Base-by-base conservation (phyloP, 2,113 vertebrate species). In the Galemys pyrenaicus region DNA sequence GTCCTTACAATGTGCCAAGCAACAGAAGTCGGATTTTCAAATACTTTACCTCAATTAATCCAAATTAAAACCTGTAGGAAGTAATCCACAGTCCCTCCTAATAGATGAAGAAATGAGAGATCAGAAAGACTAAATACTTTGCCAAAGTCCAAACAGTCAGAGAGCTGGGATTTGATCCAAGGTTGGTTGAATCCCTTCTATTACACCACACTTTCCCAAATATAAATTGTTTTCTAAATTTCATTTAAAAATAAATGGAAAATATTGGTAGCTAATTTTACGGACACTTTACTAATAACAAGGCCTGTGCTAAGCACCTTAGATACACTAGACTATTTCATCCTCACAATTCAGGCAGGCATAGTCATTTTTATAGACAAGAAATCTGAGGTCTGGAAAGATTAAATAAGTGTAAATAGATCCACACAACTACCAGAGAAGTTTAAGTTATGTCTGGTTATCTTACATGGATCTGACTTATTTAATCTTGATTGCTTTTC, bases 221-320 rank as follows among this genome's bases (percentile, higher is more conserved):
- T 41, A 75, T 41, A 75, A 44, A 54, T 8, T 82, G 13, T 46
- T 77, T 70, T 79, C 15, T 65, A 37, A 79, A 86, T 62, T n/a
- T 89, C 54, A 87, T 39, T 95, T 77, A 41, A 91, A 95, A 92
- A 51, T 37, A 87, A 92, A 30, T 3, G 91, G 32, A 44, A 85
- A 95, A 80, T 20, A 78, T 13, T 71, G 35, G 86, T 24, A 86
- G 56, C 39, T 74, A 70, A 64, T 85, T 0, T 62, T 74, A 78
- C 8, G 83, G 37, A 58, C 22, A 82, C 12, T 78, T 94, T 37
- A 32, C 46, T 86, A 88, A 91, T 60, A 82, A 86, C 32, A 19
- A 74, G 62, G 32, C 26, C 49, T 65, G 32, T 51, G 11, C 44
- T 58, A 78, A 91, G 78, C 24, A 79, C 8, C 49, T 82, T 2